A percentile compares a stretch with the other conserved stretches of the same genome.
Evolutionary conservation across 2,797 vertebrate species (phyloP).

Genomic region (Anguilla marmorata): DNA sequence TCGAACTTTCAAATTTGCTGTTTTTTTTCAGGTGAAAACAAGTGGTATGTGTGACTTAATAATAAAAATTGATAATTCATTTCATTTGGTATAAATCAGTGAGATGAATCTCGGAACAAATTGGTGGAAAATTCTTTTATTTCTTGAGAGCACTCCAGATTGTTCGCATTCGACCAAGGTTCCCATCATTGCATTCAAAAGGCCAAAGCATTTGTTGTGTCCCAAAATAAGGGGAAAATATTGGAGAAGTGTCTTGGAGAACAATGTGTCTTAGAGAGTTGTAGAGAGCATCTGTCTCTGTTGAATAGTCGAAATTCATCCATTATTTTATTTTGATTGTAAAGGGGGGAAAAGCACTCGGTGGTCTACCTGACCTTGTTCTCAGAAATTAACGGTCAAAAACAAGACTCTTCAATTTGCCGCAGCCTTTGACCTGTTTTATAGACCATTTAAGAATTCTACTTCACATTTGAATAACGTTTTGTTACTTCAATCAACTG

Average conservation of each 20-base stretch:
- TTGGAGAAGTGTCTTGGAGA: slow-evolving; percentile 51
- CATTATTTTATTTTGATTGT: slow-evolving; percentile 54
- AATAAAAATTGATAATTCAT: slow-evolving; percentile 51
- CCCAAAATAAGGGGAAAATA: slow-evolving; percentile 29
- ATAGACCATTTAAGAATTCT: slow-evolving; percentile 19
- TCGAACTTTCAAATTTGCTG: too few species aligned
- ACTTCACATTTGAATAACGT: slow-evolving; percentile 6
- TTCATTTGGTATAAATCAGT: slow-evolving; percentile 71
- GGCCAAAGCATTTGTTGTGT: neutral
- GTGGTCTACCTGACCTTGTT: slow-evolving; percentile 61
- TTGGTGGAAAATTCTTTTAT: slow-evolving; percentile 69
- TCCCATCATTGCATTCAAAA: slow-evolving; percentile 42
- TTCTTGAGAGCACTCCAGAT: slow-evolving; percentile 61
- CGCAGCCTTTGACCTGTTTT: slow-evolving; percentile 45
- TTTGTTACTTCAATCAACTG: neutral
- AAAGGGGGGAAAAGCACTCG: slow-evolving; percentile 50
- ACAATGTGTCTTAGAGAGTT: slow-evolving; percentile 43
- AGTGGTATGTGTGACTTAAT: slow-evolving; percentile 61
- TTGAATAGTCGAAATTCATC: slow-evolving; percentile 58
- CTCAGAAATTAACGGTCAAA: slow-evolving; percentile 44
- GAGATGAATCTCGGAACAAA: slow-evolving; percentile 77
- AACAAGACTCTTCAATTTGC: slow-evolving; percentile 53
- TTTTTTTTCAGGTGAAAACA: neutral
- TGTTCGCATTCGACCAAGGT: slow-evolving; percentile 52
- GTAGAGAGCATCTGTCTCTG: slow-evolving; percentile 52